Base-by-base conservation (phyloP, 1,140 invertebrate species). In the Rhyzopertha dominica region DNA sequence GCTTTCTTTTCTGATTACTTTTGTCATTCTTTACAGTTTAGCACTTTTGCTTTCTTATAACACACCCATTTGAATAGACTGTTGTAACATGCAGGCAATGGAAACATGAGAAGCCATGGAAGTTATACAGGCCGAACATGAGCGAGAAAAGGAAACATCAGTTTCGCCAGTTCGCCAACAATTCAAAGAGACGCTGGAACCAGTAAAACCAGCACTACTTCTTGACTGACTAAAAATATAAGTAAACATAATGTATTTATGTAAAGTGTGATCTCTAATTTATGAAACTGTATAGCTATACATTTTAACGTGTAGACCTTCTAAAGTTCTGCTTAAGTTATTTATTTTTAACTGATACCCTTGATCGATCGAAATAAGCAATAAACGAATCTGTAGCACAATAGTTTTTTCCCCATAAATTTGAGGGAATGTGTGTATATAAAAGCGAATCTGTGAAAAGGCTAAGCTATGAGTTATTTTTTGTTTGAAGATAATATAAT, bases 231-330 rank as follows among this genome's bases (percentile, higher is more conserved):
- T 25, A 34, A 25, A 32, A 43, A 18, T 43, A 24, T 23, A 43
- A 19, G 24, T 34, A 24, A 18, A 24, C 28, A 43, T 30, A 32
- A 43, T 43, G 41, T 32, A 43, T 43, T 43, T 43, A 43, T 16
- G 9, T n/a, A 35, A 43, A 51, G 40, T 47, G 49, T 51, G 49
- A 51, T 51, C 49, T 51, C 43, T 51, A 51, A 47, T 51, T 51
- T 51, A 43, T 47, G 29, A 46, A n/a, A n/a, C n/a, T n/a, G n/a
- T n/a, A n/a, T n/a, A n/a, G n/a, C n/a, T n/a, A n/a, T n/a, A n/a
- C n/a, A n/a, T n/a, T n/a, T n/a, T n/a, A n/a, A n/a, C n/a, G n/a
- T n/a, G n/a, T n/a, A n/a, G n/a, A n/a, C n/a, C n/a, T n/a, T n/a
- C n/a, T n/a, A n/a, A n/a, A n/a, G n/a, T n/a, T n/a, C n/a, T n/a